These are phyloP conservation scores for Linyphia triangularis DNA, from an alignment of 2,888 invertebrate species.

Conservation along the genomic window DNA sequence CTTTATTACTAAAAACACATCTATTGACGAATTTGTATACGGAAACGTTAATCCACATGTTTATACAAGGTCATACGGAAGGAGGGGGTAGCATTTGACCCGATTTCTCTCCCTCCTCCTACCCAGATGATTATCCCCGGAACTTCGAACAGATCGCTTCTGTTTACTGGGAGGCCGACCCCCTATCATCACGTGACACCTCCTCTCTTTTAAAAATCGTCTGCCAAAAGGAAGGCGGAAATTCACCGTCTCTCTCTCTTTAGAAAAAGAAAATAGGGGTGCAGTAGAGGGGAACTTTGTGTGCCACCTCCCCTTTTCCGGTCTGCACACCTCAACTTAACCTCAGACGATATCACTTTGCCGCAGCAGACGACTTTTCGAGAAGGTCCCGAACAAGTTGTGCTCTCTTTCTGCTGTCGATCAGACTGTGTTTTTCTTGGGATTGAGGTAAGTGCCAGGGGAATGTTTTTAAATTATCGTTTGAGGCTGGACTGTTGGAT, in stretches of 20 bases:
- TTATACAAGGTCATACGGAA: neutral
- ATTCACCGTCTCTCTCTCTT: slow-evolving; percentile 44
- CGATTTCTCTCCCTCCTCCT: neutral
- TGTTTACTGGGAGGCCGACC: neutral
- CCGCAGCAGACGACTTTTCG: neutral
- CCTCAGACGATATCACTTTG: neutral
- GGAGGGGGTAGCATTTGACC: neutral
- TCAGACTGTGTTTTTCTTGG: neutral
- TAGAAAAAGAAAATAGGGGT: slow-evolving; percentile 25
- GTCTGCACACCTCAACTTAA: slow-evolving; percentile 17
- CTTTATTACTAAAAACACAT: neutral
- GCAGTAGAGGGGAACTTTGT: neutral
- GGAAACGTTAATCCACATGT: neutral
- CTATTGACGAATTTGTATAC: too few species aligned
- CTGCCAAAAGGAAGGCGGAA: slow-evolving; percentile 58
- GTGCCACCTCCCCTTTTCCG: slow-evolving; percentile 13
- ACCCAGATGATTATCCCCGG: neutral
- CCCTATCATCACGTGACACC: slow-evolving; percentile 9
- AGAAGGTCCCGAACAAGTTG: neutral
- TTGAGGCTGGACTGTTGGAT: too few species aligned
- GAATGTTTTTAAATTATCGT: too few species aligned
- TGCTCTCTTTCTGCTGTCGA: neutral
- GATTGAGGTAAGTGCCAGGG: neutral
- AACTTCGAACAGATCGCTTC: neutral
- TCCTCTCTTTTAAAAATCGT: neutral